Percentiles rank a stretch among this genome's conserved stretches.
Evolutionary conservation across 2,113 vertebrate genomes (phyloP).

Genomic region (Myotis yumanensis): DNA sequence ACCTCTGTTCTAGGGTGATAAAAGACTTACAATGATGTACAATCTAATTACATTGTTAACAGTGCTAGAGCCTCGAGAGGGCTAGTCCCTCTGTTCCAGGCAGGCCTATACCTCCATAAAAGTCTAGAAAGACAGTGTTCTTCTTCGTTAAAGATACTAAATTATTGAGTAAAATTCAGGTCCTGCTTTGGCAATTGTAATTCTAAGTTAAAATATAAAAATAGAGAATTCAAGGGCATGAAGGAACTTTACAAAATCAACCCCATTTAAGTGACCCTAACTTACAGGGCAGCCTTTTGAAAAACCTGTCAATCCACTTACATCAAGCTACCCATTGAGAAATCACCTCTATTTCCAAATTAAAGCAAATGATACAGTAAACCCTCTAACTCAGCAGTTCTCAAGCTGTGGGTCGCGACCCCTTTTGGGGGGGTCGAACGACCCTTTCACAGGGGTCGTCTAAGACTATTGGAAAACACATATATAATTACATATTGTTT

Average conservation of each 20-base stretch:
- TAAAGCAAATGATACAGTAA: constrained; percentile 47
- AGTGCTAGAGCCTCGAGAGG: neutral
- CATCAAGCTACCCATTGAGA: constrained; percentile 28
- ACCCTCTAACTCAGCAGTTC: neutral
- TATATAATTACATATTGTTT: too few relatives aligned
- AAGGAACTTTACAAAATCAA: constrained; percentile 40
- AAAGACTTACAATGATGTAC: constrained; percentile 36
- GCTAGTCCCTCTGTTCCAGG: neutral
- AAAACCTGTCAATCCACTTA: constrained; percentile 32
- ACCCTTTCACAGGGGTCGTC: too few relatives aligned
- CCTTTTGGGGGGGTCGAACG: too few relatives aligned
- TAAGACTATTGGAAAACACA: too few relatives aligned
- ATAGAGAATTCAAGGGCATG: constrained; percentile 2
- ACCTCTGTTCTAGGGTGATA: neutral
- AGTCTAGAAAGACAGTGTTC: constrained; percentile 24
- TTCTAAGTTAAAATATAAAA: constrained; percentile 44
- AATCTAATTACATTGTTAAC: constrained; percentile 14
- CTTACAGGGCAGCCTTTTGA: constrained; percentile 26
- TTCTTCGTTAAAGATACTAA: constrained; percentile 41
- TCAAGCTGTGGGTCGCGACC: too few relatives aligned
- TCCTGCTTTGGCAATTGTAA: constrained; percentile 1
- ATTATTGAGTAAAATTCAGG: neutral
- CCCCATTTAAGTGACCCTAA: neutral
- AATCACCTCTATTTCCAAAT: constrained; percentile 47
- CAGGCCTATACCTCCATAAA: neutral